Evolutionary conservation across 1,140 invertebrate genomes (phyloP), one percentile per base, ranked within the genome.

Genomic region (Danaus plexippus): DNA sequence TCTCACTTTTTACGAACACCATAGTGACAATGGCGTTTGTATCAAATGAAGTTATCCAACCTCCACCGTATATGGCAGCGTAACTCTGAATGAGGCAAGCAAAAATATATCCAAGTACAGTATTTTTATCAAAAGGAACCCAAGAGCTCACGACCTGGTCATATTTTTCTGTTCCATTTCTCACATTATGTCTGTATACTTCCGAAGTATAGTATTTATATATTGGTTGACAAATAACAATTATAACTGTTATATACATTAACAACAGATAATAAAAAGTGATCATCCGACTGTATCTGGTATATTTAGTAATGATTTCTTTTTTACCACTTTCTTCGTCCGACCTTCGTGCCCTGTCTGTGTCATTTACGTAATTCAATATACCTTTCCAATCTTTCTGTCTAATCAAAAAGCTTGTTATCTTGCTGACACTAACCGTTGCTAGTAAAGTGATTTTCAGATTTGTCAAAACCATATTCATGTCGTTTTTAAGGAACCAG

Each of bases 381-480:
- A 85, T 77, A 7, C 50, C 47, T n/a, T 54, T 66, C 82, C 82
- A 85, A 57, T 74, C 9, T 13, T 71, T 68, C 49, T 81, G 79
- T 71, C 75, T 75, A n/a, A 57, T 57, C 13, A 84, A 43, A 62
- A 85, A 80, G 1, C 75, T 80, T 0, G 56, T 56, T 0, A 82
- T 68, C 59, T 85, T 85, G n/a, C 50, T 54, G 0, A 82, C 74
- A 48, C 76, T 82, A 8, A 85, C 69, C 0, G 79, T 77, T 0
- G 82, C 78, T 9, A 84, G 43, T 56, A 85, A 61, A 0, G 77
- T 82, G 0, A 84, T 82, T 55, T 85, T 85, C n/a, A 83, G 42
- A 50, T 85, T 85, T 9, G 72, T 81, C 10, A 85, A 45, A 9
- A 83, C 55, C 11, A 82, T 48, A 63, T 67, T 76, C 47, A 85